These are phyloP conservation scores for Oreortyx pictus DNA, from an alignment of 2,797 vertebrate genomes.

Conservation along the genomic window DNA sequence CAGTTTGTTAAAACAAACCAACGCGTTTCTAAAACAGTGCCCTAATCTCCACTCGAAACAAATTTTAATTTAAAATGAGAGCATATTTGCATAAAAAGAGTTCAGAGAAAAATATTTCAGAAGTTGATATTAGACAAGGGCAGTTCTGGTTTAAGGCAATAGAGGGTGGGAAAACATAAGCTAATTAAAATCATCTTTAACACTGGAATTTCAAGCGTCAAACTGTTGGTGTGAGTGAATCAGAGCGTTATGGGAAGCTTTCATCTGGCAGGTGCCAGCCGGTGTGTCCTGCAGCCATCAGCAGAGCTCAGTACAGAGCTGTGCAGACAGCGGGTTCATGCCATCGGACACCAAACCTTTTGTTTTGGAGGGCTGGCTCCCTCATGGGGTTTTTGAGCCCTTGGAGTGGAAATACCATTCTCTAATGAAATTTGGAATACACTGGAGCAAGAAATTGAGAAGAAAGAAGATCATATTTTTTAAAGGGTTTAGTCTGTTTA, in stretches of 20 bases:
- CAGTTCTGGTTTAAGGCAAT: constrained; percentile 8
- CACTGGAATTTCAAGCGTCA: neutral
- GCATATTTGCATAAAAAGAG: constrained; percentile 4
- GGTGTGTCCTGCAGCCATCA: neutral
- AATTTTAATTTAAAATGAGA: constrained; percentile 32
- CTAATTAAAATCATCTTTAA: neutral
- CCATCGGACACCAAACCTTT: neutral
- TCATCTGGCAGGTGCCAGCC: neutral
- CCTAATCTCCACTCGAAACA: constrained; percentile 31
- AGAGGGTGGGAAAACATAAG: neutral
- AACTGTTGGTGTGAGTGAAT: neutral
- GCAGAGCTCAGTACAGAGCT: neutral
- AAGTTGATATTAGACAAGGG: neutral
- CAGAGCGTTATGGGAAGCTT: neutral
- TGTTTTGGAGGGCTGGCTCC: neutral
- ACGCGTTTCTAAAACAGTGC: constrained; percentile 5
- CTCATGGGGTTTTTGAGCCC: neutral
- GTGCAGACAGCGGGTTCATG: neutral
- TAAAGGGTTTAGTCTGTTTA: neutral
- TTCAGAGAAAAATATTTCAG: constrained; percentile 20
- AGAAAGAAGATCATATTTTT: neutral
- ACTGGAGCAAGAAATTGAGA: neutral
- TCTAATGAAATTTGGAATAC: neutral
- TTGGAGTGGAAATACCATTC: neutral
- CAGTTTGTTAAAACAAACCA: constrained; percentile 44